Base-by-base conservation (phyloP, 2,888 invertebrate species). In the Linnaemya tessellans region DNA sequence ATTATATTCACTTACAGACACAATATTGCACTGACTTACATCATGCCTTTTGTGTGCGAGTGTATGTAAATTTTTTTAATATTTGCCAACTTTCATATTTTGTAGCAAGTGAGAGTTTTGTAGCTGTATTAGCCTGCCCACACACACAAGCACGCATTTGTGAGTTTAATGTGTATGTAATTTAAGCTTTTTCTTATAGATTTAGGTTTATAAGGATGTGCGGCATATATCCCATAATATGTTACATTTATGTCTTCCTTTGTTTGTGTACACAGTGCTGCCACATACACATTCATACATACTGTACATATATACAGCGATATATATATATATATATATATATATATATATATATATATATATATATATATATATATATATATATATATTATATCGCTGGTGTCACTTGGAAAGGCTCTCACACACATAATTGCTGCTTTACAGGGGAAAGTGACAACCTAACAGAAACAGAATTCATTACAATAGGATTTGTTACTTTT, bases 21-120 rank as follows among this genome's bases (percentile, higher is more conserved):
- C 56, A 62, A 62, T 75, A 75, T 60, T 41, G 20, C n/a, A n/a
- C 41, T 41, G 56, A 35, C 20, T 3, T 20, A 51, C 30, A 70
- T 54, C 30, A 70, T 54, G 70, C 22, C 54, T 41, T 54, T 71
- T 79, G 30, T 70, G 62, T 79, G 64, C 54, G 25, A 67, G 54
- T 65, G 22, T 5, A n/a, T 65, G 58, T 60, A 30, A 30, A 30
- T 30, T 30, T 77, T 71, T 80, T 77, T n/a, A n/a, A 80, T 80
- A 74, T 65, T 74, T 84, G 78, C 84, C 77, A 81, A 73, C 73
- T 84, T 84, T 77, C 84, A 84, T 54, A 68, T 79, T 79, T 70
- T 60, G 18, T 74, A 2, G 35, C 43, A n/a, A 18, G 20, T 18
- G 18, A 64, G 13, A 30, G 43, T 15, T 30, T 71, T 46, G 18